Evolutionary conservation across 2,888 invertebrate species (phyloP).

Genomic region (Litoditis marina): DNA sequence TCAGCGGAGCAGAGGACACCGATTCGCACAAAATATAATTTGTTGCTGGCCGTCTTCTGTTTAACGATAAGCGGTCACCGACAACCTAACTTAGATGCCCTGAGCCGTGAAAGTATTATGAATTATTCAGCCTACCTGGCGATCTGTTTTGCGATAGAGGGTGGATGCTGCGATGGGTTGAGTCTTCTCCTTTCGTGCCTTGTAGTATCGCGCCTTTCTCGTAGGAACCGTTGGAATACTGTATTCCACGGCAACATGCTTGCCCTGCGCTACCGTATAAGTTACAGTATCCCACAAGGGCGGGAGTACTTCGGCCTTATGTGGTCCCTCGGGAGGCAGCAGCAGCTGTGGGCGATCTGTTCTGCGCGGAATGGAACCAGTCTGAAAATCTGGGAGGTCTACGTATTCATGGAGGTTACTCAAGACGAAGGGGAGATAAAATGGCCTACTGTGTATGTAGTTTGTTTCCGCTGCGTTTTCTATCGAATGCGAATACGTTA

Average conservation of each 20-base stretch:
- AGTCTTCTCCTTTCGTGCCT: conserved; percentile 8
- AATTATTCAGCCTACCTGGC: conserved; percentile 4
- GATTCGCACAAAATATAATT: too few species aligned
- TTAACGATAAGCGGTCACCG: too few species aligned
- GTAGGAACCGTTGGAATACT: conserved; percentile 10
- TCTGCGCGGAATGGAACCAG: not conserved
- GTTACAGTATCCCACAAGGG: conserved; percentile 21
- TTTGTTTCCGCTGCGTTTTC: too few species aligned
- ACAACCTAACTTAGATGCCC: too few species aligned
- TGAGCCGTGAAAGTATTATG: too few species aligned
- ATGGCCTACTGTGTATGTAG: too few species aligned
- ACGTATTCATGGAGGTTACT: too few species aligned
- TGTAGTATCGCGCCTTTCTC: conserved; percentile 12
- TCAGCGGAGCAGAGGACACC: too few species aligned
- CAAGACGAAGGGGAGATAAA: too few species aligned
- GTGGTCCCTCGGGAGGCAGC: conserved; percentile 16
- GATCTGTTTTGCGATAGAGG: conserved; percentile 16
- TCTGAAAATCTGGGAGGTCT: not conserved
- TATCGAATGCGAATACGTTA: too few species aligned
- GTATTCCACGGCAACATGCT: conserved; percentile 25
- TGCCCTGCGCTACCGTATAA: conserved; percentile 12
- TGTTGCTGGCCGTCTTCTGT: too few species aligned
- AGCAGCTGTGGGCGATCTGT: conserved; percentile 5
- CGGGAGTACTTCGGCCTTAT: conserved; percentile 6
- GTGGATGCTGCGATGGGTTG: conserved; percentile 6